Conservation (phyloP, 92 coral and sea anemone genomes). For the Blastomussa wellsi region DNA sequence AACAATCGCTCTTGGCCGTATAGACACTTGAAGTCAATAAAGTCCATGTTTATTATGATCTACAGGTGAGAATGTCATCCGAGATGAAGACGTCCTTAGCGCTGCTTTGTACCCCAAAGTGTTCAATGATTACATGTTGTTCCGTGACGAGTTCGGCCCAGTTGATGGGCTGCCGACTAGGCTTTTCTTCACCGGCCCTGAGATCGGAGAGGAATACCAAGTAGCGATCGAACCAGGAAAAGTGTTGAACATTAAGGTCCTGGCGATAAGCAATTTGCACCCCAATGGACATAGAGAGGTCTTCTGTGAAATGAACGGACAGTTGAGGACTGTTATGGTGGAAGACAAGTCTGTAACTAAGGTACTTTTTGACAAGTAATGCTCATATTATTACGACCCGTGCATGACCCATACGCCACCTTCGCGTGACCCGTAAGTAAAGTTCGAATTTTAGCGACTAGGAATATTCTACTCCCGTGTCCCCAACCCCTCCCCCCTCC, state of each 20-base stretch:
- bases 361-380: conserved; percentile 38
- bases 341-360: conserved; percentile 86
- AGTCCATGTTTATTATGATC: background rate
- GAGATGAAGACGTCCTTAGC: conserved; percentile 92
- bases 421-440: too few relatives aligned
- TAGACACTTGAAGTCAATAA: too few relatives aligned
- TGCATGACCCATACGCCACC: too few relatives aligned
- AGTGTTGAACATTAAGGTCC: conserved; percentile 80
- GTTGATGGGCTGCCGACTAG: conserved; percentile 91
- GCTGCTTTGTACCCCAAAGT: conserved; percentile 96
- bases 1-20: too few relatives aligned
- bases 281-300: conserved; percentile 93
- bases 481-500: too few relatives aligned
- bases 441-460: too few relatives aligned
- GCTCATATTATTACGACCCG: background rate
- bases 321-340: conserved; percentile 88
- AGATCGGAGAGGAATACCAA: conserved; percentile 95
- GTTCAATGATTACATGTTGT: conserved; percentile 87
- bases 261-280: conserved; percentile 89
- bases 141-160: conserved; percentile 94
- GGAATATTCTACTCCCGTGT: too few relatives aligned
- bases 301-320: conserved; percentile 99
- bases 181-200: conserved; percentile 95
- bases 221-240: conserved; percentile 93
- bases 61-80: conserved; percentile 74